A percentile compares a stretch with the other conserved stretches of the same genome.
These are phyloP conservation scores for Meta bourneti DNA, from an alignment of 2,888 invertebrate genomes.

Conservation along the genomic window DNA sequence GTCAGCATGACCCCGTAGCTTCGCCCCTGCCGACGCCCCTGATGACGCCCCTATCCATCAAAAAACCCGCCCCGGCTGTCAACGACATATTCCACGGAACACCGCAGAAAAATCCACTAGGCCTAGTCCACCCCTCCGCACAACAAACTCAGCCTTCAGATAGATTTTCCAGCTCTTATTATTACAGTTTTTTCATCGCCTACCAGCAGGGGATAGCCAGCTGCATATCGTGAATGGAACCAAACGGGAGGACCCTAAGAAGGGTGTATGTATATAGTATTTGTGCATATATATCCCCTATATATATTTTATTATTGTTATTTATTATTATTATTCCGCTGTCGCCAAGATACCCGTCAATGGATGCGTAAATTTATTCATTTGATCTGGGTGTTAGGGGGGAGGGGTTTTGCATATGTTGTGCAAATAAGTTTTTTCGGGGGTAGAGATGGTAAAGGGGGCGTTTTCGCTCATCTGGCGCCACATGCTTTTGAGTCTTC, in stretches of 20 bases:
- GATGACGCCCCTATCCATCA: constrained; percentile 58
- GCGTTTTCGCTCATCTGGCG: background rate
- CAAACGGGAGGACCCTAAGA: background rate
- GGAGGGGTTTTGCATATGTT: constrained; percentile 7
- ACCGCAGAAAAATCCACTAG: constrained; percentile 56
- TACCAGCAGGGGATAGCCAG: background rate
- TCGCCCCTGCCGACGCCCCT: constrained; percentile 67
- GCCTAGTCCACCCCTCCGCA: background rate
- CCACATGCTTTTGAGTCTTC: background rate
- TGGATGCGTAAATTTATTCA: constrained; percentile 70
- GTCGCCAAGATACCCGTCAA: constrained; percentile 44
- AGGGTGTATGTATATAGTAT: background rate
- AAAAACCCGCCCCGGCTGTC: constrained; percentile 55
- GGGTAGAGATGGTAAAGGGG: background rate
- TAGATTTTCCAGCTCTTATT: constrained; percentile 12
- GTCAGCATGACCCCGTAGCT: constrained; percentile 74
- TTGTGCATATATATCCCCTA: background rate
- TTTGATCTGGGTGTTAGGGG: constrained; percentile 19
- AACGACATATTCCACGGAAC: constrained; percentile 70
- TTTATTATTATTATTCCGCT: constrained; percentile 30
- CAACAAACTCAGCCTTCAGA: background rate
- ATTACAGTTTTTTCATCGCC: background rate
- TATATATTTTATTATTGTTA: background rate
- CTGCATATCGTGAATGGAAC: background rate
- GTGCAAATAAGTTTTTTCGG: background rate